These are phyloP conservation scores for Narcine bancroftii DNA, from an alignment of 2,113 vertebrate genomes.

Conservation along the genomic window DNA sequence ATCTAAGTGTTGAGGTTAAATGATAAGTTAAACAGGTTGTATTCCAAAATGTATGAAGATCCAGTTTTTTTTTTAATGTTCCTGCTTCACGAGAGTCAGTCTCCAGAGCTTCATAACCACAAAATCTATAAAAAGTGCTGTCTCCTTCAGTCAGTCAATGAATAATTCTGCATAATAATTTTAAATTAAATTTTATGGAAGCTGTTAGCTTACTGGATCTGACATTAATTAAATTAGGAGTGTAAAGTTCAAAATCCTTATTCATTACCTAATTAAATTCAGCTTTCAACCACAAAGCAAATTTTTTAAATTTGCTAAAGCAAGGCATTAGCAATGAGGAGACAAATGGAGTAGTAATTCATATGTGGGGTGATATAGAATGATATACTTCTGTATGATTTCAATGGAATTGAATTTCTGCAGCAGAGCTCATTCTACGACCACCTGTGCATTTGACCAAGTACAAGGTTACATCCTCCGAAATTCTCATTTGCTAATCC, in stretches of 20 bases:
- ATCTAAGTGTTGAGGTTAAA: not conserved
- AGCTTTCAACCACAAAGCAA: not conserved
- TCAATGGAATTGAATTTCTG: too few relatives aligned
- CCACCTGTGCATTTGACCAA: too few relatives aligned
- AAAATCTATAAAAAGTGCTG: not conserved
- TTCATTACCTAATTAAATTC: conserved; percentile 7
- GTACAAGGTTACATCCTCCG: too few relatives aligned
- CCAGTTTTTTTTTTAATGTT: not conserved
- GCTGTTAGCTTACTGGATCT: conserved; percentile 26
- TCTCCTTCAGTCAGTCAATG: not conserved
- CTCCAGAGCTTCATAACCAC: not conserved
- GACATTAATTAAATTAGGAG: not conserved
- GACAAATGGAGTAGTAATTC: not conserved
- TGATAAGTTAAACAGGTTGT: not conserved
- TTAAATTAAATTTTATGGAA: conserved; percentile 10
- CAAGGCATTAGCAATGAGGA: not conserved
- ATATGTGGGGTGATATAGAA: too few relatives aligned
- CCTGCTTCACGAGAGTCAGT: not conserved
- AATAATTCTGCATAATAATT: not conserved
- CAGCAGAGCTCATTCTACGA: too few relatives aligned
- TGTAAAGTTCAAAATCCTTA: conserved; percentile 1
- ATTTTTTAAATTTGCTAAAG: not conserved
- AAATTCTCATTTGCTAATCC: not conserved
- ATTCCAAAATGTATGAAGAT: not conserved
- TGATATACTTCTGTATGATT: too few relatives aligned